Evolutionary conservation across 2,113 vertebrate species (phyloP), one percentile per base, ranked within the genome.

Genomic region (Damaliscus lunatus): DNA sequence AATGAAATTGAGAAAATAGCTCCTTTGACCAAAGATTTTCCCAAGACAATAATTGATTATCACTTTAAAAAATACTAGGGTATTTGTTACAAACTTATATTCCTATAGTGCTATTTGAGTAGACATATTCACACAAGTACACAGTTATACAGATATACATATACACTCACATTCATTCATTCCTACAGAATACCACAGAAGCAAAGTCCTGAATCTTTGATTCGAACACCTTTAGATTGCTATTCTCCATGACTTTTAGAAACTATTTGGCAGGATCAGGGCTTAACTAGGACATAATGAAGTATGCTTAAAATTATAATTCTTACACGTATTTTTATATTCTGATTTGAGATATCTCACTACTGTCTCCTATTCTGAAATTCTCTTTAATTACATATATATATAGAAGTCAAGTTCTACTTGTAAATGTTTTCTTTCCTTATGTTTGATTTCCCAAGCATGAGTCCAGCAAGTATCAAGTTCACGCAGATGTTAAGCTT

Each of bases 1-100:
- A 94, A 90, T 94, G 81, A 92, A 95, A 60, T 57, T 71, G 53
- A 96, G 36, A 92, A 80, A 31, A 92, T 43, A 93, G 19, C 52
- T 1, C 55, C 31, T 92, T 64, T 62, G 21, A 71, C 3, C 14
- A 90, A 95, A 80, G 3, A n/a, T 60, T 74, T 82, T 52, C 40
- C 40, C 64, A 46, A 7, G 36, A 48, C 5, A 82, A 55, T 86
- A 90, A 83, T 57, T 71, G 6, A 82, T 43, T 67, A 64, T 83
- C 17, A 53, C 40, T 87, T 95, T 92, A 57, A 27, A 67, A 80
- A 88, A 88, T 62, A n/a, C 1, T 14, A 74, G 8, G n/a, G 3
- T 80, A 50, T 85, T 88, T 88, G 17, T 85, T 29, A 53, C 3
- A 80, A 88, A 78, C 53, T 71, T 43, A 84, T 62, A 80, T 85